Percentiles rank a stretch among this genome's conserved stretches.
Conservation (phyloP, 2,797 vertebrate genomes). For the Delichon dasypus region DNA sequence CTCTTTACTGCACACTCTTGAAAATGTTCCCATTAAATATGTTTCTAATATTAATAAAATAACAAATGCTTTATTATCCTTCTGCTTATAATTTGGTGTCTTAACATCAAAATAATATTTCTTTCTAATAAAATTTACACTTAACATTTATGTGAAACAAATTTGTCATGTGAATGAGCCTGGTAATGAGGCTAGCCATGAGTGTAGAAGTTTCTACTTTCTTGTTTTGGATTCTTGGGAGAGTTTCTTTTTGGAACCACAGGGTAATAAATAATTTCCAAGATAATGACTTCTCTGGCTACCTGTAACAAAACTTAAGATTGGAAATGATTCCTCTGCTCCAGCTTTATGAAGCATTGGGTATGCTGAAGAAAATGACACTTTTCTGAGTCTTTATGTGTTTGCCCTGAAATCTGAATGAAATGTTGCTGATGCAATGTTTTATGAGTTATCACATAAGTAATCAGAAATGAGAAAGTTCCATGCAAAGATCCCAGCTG, state of each 20-base stretch:
- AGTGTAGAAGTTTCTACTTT: background rate
- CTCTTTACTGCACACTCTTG: slow-evolving; percentile 1
- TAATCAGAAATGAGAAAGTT: background rate
- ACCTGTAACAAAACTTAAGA: background rate
- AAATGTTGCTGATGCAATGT: background rate
- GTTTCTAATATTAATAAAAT: slow-evolving; percentile 60
- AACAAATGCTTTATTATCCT: slow-evolving; percentile 32
- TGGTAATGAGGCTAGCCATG: background rate
- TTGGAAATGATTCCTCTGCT: background rate
- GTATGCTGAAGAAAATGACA: background rate
- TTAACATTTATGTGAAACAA: slow-evolving; percentile 42
- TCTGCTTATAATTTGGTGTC: slow-evolving; percentile 49
- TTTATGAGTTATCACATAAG: background rate
- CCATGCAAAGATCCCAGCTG: background rate
- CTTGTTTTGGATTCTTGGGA: background rate
- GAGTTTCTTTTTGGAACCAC: background rate
- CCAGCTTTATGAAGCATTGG: background rate
- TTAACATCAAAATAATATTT: slow-evolving; percentile 59
- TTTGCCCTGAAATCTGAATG: background rate
- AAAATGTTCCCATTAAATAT: slow-evolving; percentile 61
- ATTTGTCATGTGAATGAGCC: slow-evolving; percentile 16
- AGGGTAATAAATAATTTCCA: slow-evolving; percentile 32
- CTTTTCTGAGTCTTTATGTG: background rate
- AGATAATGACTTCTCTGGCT: background rate
- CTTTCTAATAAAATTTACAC: slow-evolving; percentile 57